Conservation (phyloP, 2,113 vertebrate species). For the Isichthys henryi region DNA sequence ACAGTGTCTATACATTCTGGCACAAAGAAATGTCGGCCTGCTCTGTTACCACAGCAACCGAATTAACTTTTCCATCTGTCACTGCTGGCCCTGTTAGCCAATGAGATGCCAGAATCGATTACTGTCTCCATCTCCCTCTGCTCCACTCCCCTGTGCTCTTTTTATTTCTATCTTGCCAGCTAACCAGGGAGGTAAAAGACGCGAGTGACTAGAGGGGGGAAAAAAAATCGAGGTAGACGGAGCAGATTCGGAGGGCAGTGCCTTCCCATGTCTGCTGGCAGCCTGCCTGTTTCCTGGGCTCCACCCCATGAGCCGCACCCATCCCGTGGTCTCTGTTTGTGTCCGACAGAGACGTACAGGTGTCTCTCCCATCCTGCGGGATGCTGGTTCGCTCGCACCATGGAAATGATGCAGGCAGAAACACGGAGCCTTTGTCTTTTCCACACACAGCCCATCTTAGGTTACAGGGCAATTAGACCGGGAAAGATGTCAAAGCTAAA, state of each 20-base stretch:
- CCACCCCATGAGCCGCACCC: background rate
- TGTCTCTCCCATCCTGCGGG: background rate
- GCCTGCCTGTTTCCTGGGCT: background rate
- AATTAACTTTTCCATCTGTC: constrained; percentile 68
- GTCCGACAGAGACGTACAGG: background rate
- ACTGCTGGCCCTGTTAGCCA: constrained; percentile 47
- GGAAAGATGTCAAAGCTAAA: background rate
- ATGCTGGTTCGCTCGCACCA: background rate
- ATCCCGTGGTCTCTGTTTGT: background rate
- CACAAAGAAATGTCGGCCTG: constrained; percentile 33
- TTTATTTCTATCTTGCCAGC: constrained; percentile 21
- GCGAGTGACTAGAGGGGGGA: constrained; percentile 23
- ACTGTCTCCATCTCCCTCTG: constrained; percentile 1
- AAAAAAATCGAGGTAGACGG: background rate
- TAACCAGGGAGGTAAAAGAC: constrained; percentile 21
- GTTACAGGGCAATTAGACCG: background rate
- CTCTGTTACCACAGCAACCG: constrained; percentile 69
- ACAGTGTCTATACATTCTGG: constrained; percentile 24
- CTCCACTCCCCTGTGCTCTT: background rate
- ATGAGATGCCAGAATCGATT: constrained; percentile 31
- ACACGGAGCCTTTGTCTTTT: background rate
- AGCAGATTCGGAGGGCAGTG: background rate
- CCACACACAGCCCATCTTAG: background rate
- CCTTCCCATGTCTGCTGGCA: background rate
- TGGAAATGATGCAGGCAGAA: background rate